Percentiles rank a stretch among this genome's conserved stretches.
Evolutionary conservation across 2,797 vertebrate species (phyloP).

Genomic region (Leuciscus waleckii): DNA sequence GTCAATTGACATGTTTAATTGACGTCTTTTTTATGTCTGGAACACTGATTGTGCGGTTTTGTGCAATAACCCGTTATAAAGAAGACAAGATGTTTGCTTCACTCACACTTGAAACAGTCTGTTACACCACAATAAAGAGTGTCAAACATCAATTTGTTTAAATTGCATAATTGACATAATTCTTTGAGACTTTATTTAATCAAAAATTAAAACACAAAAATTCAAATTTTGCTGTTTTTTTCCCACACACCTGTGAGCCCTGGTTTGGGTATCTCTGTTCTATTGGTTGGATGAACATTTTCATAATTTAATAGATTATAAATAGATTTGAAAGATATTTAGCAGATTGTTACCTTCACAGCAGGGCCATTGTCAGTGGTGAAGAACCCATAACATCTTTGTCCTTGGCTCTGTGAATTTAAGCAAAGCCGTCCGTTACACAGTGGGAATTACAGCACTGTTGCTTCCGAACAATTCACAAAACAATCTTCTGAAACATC

Average conservation of each 20-base stretch:
- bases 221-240: not conserved
- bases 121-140: too few species aligned
- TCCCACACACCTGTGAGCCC: not conserved
- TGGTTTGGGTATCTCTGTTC: not conserved
- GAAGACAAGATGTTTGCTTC: too few species aligned
- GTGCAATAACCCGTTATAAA: too few species aligned
- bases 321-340: not conserved
- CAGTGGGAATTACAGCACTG: slow-evolving; percentile 28
- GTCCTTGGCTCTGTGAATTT: slow-evolving; percentile 13
- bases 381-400: not conserved
- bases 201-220: too few species aligned
- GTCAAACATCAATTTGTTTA: too few species aligned
- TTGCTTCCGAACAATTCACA: slow-evolving; percentile 36
- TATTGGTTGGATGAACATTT: not conserved
- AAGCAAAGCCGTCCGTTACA: slow-evolving; percentile 17
- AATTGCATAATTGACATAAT: too few species aligned
- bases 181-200: too few species aligned
- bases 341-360: not conserved
- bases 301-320: not conserved
- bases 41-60: not conserved
- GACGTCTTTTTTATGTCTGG: not conserved
- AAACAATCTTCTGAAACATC: slow-evolving; percentile 41
- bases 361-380: not conserved
- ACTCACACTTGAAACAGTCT: too few species aligned
- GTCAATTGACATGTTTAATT: not conserved